Evolutionary conservation across 1,140 invertebrate species (phyloP).

Genomic region (Hirudo medicinalis): DNA sequence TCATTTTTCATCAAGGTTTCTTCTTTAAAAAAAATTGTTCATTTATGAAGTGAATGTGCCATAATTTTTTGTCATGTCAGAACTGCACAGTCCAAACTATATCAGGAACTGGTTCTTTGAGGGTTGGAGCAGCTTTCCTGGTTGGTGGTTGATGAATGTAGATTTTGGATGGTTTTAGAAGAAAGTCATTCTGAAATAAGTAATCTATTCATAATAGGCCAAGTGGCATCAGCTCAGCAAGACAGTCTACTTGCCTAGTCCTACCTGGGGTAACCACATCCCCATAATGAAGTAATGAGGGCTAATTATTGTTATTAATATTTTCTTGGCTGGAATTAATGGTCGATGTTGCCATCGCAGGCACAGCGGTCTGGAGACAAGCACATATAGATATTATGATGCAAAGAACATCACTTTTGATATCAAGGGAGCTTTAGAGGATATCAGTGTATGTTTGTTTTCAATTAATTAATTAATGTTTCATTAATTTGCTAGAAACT

Average conservation of each 20-base stretch:
- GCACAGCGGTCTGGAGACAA: slow-evolving; percentile 67
- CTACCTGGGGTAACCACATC: slow-evolving; percentile 95
- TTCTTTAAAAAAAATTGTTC: slow-evolving; percentile 11
- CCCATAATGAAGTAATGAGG: slow-evolving; percentile 69
- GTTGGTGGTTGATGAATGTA: slow-evolving; percentile 39
- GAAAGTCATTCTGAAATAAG: not conserved
- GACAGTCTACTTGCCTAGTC: slow-evolving; percentile 79
- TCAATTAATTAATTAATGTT: too few species aligned
- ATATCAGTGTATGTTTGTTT: slow-evolving; percentile 70
- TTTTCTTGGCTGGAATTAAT: not conserved
- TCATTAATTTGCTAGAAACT: not conserved
- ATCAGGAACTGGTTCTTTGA: slow-evolving; percentile 91
- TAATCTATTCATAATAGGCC: slow-evolving; percentile 31
- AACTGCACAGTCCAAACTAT: slow-evolving; percentile 72
- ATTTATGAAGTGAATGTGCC: not conserved
- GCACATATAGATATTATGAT: slow-evolving; percentile 90
- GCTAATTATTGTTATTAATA: slow-evolving; percentile 8
- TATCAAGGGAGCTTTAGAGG: slow-evolving; percentile 74
- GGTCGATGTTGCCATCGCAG: slow-evolving; percentile 31
- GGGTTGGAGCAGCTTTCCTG: slow-evolving; percentile 78
- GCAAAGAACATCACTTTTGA: slow-evolving; percentile 88
- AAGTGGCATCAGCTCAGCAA: slow-evolving; percentile 70
- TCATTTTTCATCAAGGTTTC: slow-evolving; percentile 12
- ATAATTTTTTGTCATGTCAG: slow-evolving; percentile 40
- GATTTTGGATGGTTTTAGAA: not conserved